Conservation (phyloP, 2,797 vertebrate species). For the Sebastes goodei region DNA sequence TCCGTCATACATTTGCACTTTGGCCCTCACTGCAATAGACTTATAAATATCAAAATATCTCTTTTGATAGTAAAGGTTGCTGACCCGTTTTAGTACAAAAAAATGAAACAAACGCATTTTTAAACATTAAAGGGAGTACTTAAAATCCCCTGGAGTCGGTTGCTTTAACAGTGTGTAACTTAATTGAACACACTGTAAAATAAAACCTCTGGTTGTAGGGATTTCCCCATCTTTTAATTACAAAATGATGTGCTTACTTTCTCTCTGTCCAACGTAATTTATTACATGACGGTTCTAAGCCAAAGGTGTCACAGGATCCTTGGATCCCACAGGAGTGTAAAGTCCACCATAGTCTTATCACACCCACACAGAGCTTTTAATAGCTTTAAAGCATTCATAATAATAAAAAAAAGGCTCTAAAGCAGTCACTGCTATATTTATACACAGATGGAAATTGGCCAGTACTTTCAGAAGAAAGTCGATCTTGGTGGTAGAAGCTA, state of each 20-base stretch:
- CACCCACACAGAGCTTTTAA: background rate
- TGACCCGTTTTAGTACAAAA: too few relatives aligned
- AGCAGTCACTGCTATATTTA: background rate
- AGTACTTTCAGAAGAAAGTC: background rate
- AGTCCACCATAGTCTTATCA: constrained; percentile 26
- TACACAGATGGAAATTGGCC: background rate
- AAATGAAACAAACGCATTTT: background rate
- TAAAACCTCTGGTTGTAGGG: constrained; percentile 1
- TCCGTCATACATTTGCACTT: too few relatives aligned
- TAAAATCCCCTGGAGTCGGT: background rate
- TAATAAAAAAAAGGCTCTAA: background rate
- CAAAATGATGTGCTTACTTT: constrained; percentile 18
- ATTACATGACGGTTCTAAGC: constrained; percentile 28
- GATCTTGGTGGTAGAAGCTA: background rate
- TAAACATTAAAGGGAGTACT: background rate
- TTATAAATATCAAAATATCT: accelerated
- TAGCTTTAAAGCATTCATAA: background rate
- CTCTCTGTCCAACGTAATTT: constrained; percentile 20
- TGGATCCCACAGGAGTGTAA: background rate
- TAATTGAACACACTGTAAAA: background rate
- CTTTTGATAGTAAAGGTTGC: too few relatives aligned
- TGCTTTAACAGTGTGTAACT: background rate
- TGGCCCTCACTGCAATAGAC: too few relatives aligned
- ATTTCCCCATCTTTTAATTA: constrained; percentile 18
- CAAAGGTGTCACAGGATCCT: constrained; percentile 35